phyloP scores from a whole-genome alignment of 2,888 invertebrate genomes.

The Platycnemis pennipes region DNA sequence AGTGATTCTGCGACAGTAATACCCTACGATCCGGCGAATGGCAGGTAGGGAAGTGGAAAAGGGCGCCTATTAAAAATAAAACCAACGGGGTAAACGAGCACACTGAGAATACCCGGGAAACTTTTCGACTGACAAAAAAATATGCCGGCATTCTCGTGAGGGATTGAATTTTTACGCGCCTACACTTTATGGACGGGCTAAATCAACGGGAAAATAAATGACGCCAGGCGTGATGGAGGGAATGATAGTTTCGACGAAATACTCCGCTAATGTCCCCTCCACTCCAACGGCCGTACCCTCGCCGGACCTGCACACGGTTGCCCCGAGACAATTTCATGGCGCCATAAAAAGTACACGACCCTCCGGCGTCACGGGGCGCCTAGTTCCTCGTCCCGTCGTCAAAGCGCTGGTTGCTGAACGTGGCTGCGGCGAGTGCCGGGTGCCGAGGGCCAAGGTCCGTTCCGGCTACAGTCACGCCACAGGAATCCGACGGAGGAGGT shows the following conservation, averaged over 20 bases:
- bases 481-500: background rate
- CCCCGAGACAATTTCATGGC: background rate
- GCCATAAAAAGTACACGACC: background rate
- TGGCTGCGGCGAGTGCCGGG: background rate
- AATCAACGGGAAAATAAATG: background rate
- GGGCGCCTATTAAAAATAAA: background rate
- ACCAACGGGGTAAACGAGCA: background rate
- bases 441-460: background rate
- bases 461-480: background rate
- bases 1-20: background rate
- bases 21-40: background rate
- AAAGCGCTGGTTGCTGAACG: background rate
- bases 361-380: background rate
- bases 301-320: background rate
- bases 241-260: conserved; percentile 10
- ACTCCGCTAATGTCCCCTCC: conserved; percentile 2
- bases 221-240: background rate
- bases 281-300: background rate
- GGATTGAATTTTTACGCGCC: conserved; percentile 2
- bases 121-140: background rate
- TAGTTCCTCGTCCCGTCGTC: background rate
- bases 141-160: background rate
- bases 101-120: background rate
- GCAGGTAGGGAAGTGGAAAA: background rate
- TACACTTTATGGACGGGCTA: background rate